Percentiles rank a stretch among this genome's conserved stretches.
Evolutionary conservation across 1,140 invertebrate species (phyloP).

Genomic region (Anastrepha ludens): DNA sequence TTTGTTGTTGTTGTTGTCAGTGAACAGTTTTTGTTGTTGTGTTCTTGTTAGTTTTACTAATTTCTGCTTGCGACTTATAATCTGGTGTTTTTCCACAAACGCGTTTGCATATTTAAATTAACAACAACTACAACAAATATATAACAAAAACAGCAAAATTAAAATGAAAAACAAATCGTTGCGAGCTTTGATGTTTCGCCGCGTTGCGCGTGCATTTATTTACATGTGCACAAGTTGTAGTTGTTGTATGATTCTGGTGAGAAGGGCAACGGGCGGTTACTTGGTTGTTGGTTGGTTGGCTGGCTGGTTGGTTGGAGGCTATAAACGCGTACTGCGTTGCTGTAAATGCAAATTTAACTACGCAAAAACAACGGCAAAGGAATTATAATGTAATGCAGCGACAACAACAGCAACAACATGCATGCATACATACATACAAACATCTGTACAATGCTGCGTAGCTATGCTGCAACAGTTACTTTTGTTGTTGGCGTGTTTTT

Average conservation of each 20-base stretch:
- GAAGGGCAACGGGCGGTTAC: too few species aligned
- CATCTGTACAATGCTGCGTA: too few species aligned
- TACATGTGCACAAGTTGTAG: neutral
- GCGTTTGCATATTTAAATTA: constrained; percentile 39
- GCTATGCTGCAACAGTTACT: too few species aligned
- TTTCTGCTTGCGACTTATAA: neutral
- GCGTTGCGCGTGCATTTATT: constrained; percentile 39
- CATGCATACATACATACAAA: too few species aligned
- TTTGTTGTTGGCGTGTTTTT: neutral
- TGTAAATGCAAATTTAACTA: constrained; percentile 32
- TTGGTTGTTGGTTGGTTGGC: neutral
- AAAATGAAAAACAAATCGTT: constrained; percentile 31
- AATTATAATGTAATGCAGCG: constrained; percentile 15
- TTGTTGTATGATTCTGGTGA: neutral
- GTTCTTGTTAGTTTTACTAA: neutral
- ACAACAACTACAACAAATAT: constrained; percentile 8
- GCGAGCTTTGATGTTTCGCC: constrained; percentile 26
- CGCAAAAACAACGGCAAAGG: neutral
- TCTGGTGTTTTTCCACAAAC: constrained; percentile 15
- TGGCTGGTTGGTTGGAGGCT: neutral
- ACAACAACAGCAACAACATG: too few species aligned
- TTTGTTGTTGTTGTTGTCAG: neutral
- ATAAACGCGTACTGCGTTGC: constrained; percentile 15
- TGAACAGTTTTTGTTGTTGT: neutral
- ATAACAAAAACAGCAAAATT: neutral